phyloP scores from a whole-genome alignment of 2,888 invertebrate species.

The Agrochola lychnidis region DNA sequence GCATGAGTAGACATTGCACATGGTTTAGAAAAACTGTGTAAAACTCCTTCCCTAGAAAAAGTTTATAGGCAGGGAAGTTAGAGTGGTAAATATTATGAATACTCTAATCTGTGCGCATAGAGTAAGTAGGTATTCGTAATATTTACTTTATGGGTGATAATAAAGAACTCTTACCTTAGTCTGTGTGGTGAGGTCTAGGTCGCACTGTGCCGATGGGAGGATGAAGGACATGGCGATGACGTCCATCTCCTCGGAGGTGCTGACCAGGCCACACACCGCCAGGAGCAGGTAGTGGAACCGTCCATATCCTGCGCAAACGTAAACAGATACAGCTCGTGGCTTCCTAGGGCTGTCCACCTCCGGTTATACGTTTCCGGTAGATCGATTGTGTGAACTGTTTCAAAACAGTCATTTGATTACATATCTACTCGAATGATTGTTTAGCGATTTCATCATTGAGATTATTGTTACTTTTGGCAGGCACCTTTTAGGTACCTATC shows the following conservation, averaged over 20 bases:
- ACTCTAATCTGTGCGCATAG: neutral
- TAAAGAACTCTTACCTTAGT: conserved; percentile 92
- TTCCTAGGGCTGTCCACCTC: conserved; percentile 1
- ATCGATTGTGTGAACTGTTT: conserved; percentile 25
- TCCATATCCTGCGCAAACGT: conserved; percentile 92
- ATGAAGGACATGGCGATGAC: conserved; percentile 99
- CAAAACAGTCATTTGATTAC: conserved; percentile 32
- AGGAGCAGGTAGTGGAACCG: conserved; percentile 97
- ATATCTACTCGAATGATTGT: neutral
- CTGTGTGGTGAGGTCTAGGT: conserved; percentile 95
- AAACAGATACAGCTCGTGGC: conserved; percentile 22
- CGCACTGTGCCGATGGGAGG: conserved; percentile 97
- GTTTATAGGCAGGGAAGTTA: neutral
- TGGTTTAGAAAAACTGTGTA: neutral
- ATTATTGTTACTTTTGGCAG: conserved; percentile 3
- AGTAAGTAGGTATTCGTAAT: too few relatives aligned
- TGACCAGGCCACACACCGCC: conserved; percentile 98
- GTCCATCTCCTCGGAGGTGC: conserved; percentile 98
- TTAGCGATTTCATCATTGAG: conserved; percentile 1
- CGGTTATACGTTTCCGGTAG: neutral
- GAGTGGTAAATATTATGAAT: neutral
- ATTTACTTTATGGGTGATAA: neutral
- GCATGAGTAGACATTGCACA: neutral
- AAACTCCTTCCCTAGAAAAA: neutral
- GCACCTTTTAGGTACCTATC: too few relatives aligned